phyloP scores from a whole-genome alignment of 2,797 vertebrate genomes.

The Atherinosoma microstoma region DNA sequence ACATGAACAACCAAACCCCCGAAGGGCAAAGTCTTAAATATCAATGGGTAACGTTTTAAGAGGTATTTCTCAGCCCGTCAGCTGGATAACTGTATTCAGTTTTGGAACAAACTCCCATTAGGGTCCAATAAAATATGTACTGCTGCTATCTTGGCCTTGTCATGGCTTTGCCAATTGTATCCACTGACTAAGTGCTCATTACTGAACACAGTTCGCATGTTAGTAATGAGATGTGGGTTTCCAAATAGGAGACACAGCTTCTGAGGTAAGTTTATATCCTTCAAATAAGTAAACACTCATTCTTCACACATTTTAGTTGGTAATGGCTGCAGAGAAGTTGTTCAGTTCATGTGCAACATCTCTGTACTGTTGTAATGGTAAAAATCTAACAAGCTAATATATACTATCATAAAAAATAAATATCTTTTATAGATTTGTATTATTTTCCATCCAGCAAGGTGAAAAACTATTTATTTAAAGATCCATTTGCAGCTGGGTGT shows the following conservation, averaged over 20 bases:
- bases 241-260: constrained; percentile 42
- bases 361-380: neutral
- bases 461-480: constrained; percentile 42
- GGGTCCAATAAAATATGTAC: constrained; percentile 60
- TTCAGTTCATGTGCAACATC: neutral
- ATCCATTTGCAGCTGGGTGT: constrained; percentile 62
- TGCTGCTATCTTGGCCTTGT: constrained; percentile 33
- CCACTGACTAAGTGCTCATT: constrained; percentile 62
- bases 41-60: constrained; percentile 33
- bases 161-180: constrained; percentile 52
- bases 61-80: constrained; percentile 34
- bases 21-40: constrained; percentile 30
- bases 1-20: constrained; percentile 32
- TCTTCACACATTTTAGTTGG: constrained; percentile 26
- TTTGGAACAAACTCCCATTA: constrained; percentile 46
- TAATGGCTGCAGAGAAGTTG: neutral
- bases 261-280: constrained; percentile 44
- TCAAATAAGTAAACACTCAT: constrained; percentile 31
- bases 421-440: constrained; percentile 32
- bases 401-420: constrained; percentile 26
- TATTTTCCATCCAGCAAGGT: constrained; percentile 30
- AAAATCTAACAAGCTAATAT: constrained; percentile 23
- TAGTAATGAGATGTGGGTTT: constrained; percentile 68
- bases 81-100: constrained; percentile 35
- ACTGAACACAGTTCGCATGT: constrained; percentile 56